Percentiles rank a stretch among this genome's conserved stretches.
These are phyloP conservation scores for Pelodytes ibericus DNA, from an alignment of 2,797 vertebrate species.

Conservation along the genomic window DNA sequence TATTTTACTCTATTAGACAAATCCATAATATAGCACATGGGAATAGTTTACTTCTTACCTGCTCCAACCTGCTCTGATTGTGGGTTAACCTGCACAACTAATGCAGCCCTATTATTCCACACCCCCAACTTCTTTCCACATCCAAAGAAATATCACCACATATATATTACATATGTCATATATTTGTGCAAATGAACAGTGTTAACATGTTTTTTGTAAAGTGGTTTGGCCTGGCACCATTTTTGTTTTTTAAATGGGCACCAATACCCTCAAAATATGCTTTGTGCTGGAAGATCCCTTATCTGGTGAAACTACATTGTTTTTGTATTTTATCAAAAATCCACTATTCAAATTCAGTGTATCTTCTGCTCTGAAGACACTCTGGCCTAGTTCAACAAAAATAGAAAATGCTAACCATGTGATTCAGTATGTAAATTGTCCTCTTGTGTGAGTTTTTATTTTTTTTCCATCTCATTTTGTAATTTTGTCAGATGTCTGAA, in stretches of 20 bases:
- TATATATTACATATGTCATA: too few relatives aligned
- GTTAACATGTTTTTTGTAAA: too few relatives aligned
- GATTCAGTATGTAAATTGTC: background rate
- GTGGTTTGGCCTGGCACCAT: too few relatives aligned
- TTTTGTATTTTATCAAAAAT: too few relatives aligned
- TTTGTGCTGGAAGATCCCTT: too few relatives aligned
- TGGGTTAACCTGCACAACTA: background rate
- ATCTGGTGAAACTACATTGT: too few relatives aligned
- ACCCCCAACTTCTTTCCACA: background rate
- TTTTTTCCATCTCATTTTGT: background rate
- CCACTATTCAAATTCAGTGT: too few relatives aligned
- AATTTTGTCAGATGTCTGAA: conserved; percentile 28
- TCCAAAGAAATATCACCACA: conserved; percentile 35
- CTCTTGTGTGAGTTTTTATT: background rate
- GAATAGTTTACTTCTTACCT: background rate
- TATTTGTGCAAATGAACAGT: too few relatives aligned
- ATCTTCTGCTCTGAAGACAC: too few relatives aligned
- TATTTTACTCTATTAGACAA: background rate
- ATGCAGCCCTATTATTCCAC: background rate
- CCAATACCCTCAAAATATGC: too few relatives aligned
- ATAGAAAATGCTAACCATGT: background rate
- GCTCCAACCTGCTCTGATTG: background rate
- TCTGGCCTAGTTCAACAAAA: too few relatives aligned
- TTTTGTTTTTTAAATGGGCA: too few relatives aligned
- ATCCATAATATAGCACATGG: background rate